phyloP scores from a whole-genome alignment of 2,113 vertebrate species.

The Taxidea taxus region DNA sequence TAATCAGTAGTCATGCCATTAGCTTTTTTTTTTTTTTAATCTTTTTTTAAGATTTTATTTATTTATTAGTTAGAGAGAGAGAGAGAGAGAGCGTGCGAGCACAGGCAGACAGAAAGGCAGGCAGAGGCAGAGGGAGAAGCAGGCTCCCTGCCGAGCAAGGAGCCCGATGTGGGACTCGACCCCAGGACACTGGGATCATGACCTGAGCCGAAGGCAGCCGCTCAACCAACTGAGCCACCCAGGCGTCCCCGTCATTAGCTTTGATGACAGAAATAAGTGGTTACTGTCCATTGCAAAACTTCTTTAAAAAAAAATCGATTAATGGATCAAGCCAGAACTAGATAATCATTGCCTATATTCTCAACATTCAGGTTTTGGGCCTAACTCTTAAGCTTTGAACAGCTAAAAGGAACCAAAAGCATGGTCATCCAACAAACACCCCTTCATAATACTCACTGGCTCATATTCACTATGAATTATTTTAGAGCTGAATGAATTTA shows the following conservation, averaged over 20 bases:
- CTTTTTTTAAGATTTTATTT: too few species aligned
- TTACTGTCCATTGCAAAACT: background rate
- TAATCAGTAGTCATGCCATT: background rate
- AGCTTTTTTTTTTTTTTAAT: too few species aligned
- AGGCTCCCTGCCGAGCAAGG: too few species aligned
- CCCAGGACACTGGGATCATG: too few species aligned
- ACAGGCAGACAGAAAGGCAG: too few species aligned
- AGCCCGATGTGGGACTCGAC: too few species aligned
- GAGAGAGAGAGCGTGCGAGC: too few species aligned
- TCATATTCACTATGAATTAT: background rate
- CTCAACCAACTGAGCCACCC: too few species aligned
- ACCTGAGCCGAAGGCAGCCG: too few species aligned
- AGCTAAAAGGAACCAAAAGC: background rate
- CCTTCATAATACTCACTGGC: background rate
- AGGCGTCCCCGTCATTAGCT: too few species aligned
- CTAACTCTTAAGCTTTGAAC: background rate
- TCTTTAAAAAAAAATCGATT: background rate
- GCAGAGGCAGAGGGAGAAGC: too few species aligned
- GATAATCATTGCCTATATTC: background rate
- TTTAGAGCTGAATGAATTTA: constrained; percentile 30
- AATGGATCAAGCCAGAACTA: background rate
- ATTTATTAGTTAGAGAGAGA: too few species aligned
- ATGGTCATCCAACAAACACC: background rate
- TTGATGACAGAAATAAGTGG: background rate
- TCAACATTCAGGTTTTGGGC: background rate